phyloP scores from a whole-genome alignment of 2,113 vertebrate species.

The Heterocephalus glaber region DNA sequence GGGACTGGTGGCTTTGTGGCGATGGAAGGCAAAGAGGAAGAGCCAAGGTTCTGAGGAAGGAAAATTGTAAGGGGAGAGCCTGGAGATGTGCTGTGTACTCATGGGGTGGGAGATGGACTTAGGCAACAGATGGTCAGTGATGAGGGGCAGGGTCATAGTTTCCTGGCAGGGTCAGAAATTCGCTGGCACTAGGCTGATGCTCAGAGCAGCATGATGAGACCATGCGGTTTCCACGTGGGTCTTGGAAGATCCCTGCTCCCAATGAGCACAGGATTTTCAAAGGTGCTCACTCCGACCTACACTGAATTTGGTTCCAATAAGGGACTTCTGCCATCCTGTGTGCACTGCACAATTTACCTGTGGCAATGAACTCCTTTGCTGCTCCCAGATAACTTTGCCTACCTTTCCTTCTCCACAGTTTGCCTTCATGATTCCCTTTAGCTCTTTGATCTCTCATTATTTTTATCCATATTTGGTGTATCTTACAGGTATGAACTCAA shows the following conservation, averaged over 20 bases:
- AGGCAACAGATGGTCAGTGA: fast-evolving
- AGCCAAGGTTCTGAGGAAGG: fast-evolving
- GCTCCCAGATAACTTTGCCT: neutral
- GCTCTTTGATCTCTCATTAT: neutral
- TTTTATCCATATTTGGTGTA: fast-evolving
- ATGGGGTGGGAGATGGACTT: fast-evolving
- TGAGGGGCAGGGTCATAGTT: neutral
- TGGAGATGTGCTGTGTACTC: fast-evolving
- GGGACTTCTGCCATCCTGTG: neutral
- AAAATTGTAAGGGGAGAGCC: fast-evolving
- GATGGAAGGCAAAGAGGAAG: neutral
- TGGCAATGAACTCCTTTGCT: fast-evolving
- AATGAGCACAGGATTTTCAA: neutral
- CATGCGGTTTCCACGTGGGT: fast-evolving
- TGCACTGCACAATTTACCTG: neutral
- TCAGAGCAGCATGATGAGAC: too few species aligned
- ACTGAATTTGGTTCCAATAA: fast-evolving
- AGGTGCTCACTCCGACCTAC: neutral
- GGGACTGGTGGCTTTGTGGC: neutral
- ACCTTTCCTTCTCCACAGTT: too few species aligned
- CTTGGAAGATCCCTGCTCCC: fast-evolving
- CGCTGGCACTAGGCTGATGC: fast-evolving
- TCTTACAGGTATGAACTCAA: neutral
- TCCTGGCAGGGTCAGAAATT: fast-evolving
- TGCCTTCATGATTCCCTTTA: too few species aligned